Evolutionary conservation across 2,888 invertebrate species (phyloP).

Genomic region (Leptura quadrifasciata): DNA sequence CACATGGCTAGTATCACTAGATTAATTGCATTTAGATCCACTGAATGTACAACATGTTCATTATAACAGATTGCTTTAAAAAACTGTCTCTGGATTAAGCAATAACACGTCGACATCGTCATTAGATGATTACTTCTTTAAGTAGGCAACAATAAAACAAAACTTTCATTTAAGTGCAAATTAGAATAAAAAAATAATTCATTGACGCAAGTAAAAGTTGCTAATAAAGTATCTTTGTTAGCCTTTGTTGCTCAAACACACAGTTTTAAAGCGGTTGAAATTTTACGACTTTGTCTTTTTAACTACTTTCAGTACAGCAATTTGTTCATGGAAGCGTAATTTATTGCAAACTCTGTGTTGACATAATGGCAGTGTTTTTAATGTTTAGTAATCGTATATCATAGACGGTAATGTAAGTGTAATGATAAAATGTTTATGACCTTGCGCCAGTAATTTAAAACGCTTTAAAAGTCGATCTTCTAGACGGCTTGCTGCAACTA

Average conservation of each 20-base stretch:
- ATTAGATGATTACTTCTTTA: too few relatives aligned
- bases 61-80: too few relatives aligned
- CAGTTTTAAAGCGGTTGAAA: background rate
- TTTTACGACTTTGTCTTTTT: constrained; percentile 3
- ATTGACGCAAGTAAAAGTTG: background rate
- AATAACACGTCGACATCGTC: too few relatives aligned
- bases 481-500: background rate
- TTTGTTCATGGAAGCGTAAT: constrained; percentile 1
- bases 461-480: constrained; percentile 7
- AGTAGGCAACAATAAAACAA: too few relatives aligned
- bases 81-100: too few relatives aligned
- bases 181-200: background rate
- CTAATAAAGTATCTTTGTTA: background rate
- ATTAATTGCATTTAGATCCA: too few relatives aligned
- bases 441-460: constrained; percentile 8
- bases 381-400: constrained; percentile 13
- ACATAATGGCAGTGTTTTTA: constrained; percentile 13
- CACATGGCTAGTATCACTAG: too few relatives aligned
- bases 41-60: too few relatives aligned
- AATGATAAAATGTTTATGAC: constrained; percentile 28
- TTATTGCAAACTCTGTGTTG: constrained; percentile 4
- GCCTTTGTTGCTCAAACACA: background rate
- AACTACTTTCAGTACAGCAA: constrained; percentile 7
- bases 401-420: constrained; percentile 13
- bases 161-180: background rate